These are phyloP conservation scores for Eilema sororculum DNA, from an alignment of 2,888 invertebrate species.

Conservation along the genomic window DNA sequence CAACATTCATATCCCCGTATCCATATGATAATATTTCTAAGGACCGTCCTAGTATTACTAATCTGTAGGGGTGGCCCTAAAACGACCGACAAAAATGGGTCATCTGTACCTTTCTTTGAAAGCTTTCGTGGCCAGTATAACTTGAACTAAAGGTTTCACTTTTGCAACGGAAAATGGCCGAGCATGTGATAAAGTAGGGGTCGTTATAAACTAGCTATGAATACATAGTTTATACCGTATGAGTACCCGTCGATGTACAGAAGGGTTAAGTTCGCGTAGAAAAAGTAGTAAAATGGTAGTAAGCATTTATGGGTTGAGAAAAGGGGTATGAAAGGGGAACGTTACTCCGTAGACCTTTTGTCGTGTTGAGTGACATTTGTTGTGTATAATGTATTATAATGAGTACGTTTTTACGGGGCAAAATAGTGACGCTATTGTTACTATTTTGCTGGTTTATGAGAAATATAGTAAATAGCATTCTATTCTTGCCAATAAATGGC, in stretches of 20 bases:
- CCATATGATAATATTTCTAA: constrained; percentile 69
- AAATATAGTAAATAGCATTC: not conserved
- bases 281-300: constrained; percentile 75
- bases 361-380: constrained; percentile 62
- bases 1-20: constrained; percentile 63
- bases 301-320: constrained; percentile 75
- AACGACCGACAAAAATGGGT: constrained; percentile 73
- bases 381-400: constrained; percentile 47
- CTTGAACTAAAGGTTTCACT: constrained; percentile 41
- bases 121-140: constrained; percentile 57
- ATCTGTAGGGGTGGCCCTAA: constrained; percentile 69
- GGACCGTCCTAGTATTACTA: constrained; percentile 67
- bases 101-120: constrained; percentile 71
- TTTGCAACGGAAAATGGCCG: constrained; percentile 20
- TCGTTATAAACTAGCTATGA: constrained; percentile 56
- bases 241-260: constrained; percentile 74
- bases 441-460: not conserved
- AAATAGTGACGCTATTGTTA: constrained; percentile 16
- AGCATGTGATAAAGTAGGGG: constrained; percentile 40
- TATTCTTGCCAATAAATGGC: not conserved
- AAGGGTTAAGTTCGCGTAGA: constrained; percentile 70
- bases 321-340: constrained; percentile 62
- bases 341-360: constrained; percentile 64
- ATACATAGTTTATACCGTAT: constrained; percentile 72
- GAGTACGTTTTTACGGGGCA: constrained; percentile 37